Evolutionary conservation across 2,888 invertebrate species (phyloP).

Genomic region (Plutella xylostella): DNA sequence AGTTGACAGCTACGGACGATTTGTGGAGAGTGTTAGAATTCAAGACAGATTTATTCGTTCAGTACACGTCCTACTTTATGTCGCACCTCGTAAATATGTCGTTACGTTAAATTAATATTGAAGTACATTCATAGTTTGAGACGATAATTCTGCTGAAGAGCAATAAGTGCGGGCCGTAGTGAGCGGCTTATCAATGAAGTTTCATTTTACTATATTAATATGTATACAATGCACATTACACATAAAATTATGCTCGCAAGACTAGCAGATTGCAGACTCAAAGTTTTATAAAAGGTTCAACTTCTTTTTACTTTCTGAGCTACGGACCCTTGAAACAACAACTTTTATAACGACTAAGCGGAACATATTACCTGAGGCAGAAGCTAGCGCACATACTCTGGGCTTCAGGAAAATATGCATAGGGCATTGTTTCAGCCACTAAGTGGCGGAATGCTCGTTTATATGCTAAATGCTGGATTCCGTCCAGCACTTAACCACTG

Average conservation of each 20-base stretch:
- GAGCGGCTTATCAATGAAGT: too few species aligned
- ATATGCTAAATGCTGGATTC: constrained; percentile 27
- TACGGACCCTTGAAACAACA: too few species aligned
- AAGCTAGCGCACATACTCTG: too few species aligned
- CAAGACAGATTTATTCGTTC: constrained; percentile 58
- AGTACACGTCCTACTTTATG: constrained; percentile 55
- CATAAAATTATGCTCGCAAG: too few species aligned
- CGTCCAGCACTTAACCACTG: constrained; percentile 17
- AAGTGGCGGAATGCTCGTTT: constrained; percentile 24
- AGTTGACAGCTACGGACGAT: constrained; percentile 52
- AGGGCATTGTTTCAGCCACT: constrained; percentile 11
- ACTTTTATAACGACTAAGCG: too few species aligned
- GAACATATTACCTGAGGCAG: too few species aligned
- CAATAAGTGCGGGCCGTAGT: too few species aligned
- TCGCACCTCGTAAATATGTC: constrained; percentile 63
- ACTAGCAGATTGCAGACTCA: too few species aligned
- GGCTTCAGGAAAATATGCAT: constrained; percentile 8
- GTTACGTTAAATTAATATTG: constrained; percentile 50
- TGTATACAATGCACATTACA: too few species aligned
- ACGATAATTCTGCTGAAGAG: constrained; percentile 37
- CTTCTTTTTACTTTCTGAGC: too few species aligned
- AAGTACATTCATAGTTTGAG: constrained; percentile 37
- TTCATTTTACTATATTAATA: too few species aligned
- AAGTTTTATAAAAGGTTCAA: too few species aligned
- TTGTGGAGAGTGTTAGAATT: constrained; percentile 53